phyloP scores from a whole-genome alignment of 2,888 invertebrate genomes.

The Romanomermis culicivorax region DNA sequence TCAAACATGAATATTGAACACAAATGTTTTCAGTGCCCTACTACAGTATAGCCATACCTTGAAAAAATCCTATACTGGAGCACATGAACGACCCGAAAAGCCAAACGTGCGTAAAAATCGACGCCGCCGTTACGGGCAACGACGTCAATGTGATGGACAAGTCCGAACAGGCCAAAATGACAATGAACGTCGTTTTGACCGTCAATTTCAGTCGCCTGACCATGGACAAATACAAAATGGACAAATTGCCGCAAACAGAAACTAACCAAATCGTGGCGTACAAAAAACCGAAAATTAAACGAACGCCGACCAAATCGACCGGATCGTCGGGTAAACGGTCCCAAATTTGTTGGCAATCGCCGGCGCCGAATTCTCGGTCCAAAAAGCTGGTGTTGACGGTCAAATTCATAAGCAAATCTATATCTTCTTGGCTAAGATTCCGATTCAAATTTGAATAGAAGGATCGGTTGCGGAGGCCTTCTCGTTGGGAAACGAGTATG shows the following conservation, averaged over 20 bases:
- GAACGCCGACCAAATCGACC: slow-evolving; percentile 15
- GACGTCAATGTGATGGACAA: slow-evolving; percentile 20
- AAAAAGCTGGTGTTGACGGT: too few relatives aligned
- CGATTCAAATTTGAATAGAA: too few relatives aligned
- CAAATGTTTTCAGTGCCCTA: too few relatives aligned
- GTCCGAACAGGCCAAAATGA: slow-evolving; percentile 15
- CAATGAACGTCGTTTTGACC: slow-evolving; percentile 17
- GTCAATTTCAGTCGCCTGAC: slow-evolving; percentile 20
- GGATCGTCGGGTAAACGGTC: slow-evolving; percentile 9
- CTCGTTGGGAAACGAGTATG: too few relatives aligned
- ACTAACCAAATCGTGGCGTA: slow-evolving; percentile 22
- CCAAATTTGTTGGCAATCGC: not conserved
- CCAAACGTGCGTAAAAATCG: slow-evolving; percentile 24
- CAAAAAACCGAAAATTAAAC: slow-evolving; percentile 19
- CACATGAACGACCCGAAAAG: not conserved
- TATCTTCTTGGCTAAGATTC: too few relatives aligned
- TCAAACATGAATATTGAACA: too few relatives aligned
- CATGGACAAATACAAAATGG: slow-evolving; percentile 13
- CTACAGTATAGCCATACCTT: too few relatives aligned
- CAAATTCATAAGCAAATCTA: too few relatives aligned
- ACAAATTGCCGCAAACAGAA: slow-evolving; percentile 21
- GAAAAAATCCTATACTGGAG: not conserved
- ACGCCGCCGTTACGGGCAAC: slow-evolving; percentile 23
- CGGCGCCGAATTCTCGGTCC: not conserved
- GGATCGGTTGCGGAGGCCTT: too few relatives aligned